Percentiles rank a stretch among this genome's conserved stretches.
Evolutionary conservation across 2,888 invertebrate genomes (phyloP).

Genomic region (Brachyopa scutellaris): DNA sequence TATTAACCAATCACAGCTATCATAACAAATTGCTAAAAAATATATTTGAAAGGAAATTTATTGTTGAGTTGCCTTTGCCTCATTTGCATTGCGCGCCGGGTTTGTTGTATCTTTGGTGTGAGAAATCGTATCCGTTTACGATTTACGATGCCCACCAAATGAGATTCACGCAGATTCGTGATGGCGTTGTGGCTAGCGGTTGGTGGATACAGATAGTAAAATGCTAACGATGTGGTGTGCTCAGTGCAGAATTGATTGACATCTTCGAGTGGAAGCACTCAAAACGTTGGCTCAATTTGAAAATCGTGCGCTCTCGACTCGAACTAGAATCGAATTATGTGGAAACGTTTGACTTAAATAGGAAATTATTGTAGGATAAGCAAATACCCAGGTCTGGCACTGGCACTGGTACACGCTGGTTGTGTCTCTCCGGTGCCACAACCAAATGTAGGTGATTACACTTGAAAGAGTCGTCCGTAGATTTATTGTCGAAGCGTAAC

Average conservation of each 20-base stretch:
- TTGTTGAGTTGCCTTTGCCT: constrained; percentile 40
- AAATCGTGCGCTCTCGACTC: constrained; percentile 70
- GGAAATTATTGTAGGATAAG: constrained; percentile 72
- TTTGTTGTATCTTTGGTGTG: not conserved
- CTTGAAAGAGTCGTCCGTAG: constrained; percentile 46
- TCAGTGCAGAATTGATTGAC: constrained; percentile 68
- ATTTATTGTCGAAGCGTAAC: constrained; percentile 26
- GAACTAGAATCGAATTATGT: constrained; percentile 72
- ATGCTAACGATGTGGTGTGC: not conserved
- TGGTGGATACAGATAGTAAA: too few relatives aligned
- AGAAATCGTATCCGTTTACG: not conserved
- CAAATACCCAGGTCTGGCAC: constrained; percentile 51
- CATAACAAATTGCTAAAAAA: constrained; percentile 64
- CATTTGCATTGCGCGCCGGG: constrained; percentile 60
- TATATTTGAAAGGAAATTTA: constrained; percentile 55
- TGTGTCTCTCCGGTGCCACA: constrained; percentile 30
- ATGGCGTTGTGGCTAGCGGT: constrained; percentile 1
- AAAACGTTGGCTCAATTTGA: constrained; percentile 71
- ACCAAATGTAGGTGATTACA: constrained; percentile 67
- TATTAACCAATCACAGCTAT: constrained; percentile 69
- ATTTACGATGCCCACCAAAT: constrained; percentile 14
- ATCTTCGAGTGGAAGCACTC: constrained; percentile 71
- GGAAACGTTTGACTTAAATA: constrained; percentile 72
- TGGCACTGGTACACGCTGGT: constrained; percentile 3
- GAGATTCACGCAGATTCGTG: constrained; percentile 9